Evolutionary conservation across 2,113 vertebrate genomes (phyloP), one percentile per base, ranked within the genome.

Genomic region (Protobothrops flavoviridis): DNA sequence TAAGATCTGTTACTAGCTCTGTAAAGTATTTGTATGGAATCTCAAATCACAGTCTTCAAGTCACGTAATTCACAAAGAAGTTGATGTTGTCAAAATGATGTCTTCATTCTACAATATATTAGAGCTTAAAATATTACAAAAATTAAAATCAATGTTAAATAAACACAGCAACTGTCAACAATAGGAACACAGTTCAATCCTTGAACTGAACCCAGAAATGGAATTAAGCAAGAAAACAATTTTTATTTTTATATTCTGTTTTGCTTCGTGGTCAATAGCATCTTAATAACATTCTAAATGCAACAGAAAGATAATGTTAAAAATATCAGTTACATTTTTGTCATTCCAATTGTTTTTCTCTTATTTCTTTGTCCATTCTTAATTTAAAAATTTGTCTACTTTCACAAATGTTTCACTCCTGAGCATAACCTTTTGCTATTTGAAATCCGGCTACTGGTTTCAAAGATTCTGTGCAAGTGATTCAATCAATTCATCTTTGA

Each of bases 71-170:
- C 96, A 91, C 95, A 93, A 93, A 94, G 95, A 96, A 95, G 95
- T 94, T 93, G 96, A 93, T 88, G 50, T 89, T 96, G 96, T 96
- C 96, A 95, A 95, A 95, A 96, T 95, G 95, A 95, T 43, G 21
- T 94, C 91, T 96, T 93, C 94, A 96, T 96, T 92, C 89, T 43
- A 88, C 91, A 96, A 93, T 95, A 95, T 74, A 89, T 94, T 95
- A 95, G 50, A 92, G 92, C 94, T 92, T 90, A 93, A 94, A 94
- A 95, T 94, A 90, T 85, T 95, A 90, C 87, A 24, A 87, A 93
- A 89, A 91, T 94, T 94, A 95, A 96, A 97, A 96, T 95, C 96
- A 96, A 96, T 91, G 90, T 87, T 81, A 93, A 94, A 95, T 43
- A 96, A 97, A 95, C 93, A 95, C 88, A 96, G 53, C 85, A 87